Conservation (phyloP, 2,797 vertebrate genomes). For the Capromys pilorides region DNA sequence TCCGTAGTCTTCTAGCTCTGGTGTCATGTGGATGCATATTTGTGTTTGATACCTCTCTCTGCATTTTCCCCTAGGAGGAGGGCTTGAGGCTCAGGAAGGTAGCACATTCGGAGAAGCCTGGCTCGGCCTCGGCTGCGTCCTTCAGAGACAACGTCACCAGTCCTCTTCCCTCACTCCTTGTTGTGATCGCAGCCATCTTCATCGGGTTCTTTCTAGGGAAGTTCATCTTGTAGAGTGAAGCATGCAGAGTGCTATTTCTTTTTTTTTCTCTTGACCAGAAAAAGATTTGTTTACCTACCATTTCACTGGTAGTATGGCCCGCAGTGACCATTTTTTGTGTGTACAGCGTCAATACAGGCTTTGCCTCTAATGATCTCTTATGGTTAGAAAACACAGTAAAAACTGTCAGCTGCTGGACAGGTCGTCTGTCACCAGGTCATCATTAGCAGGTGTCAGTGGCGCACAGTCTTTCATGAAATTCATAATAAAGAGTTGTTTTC, state of each 20-base stretch:
- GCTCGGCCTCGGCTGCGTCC: slow-evolving; percentile 88
- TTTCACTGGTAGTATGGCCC: slow-evolving; percentile 94
- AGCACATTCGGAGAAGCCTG: slow-evolving; percentile 92
- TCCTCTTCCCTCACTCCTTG: slow-evolving; percentile 97
- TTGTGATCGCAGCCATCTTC: slow-evolving; percentile 99
- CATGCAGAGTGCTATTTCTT: slow-evolving; percentile 90
- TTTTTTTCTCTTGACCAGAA: slow-evolving; percentile 84
- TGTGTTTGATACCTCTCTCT: slow-evolving; percentile 55
- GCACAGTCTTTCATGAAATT: slow-evolving; percentile 88
- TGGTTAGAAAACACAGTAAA: slow-evolving; percentile 90
- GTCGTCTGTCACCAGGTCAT: slow-evolving; percentile 88
- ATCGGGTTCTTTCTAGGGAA: slow-evolving; percentile 99
- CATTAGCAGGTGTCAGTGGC: slow-evolving; percentile 89
- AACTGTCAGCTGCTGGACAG: slow-evolving; percentile 88
- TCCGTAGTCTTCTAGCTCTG: not conserved
- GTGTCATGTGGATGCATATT: not conserved
- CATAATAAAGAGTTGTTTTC: slow-evolving; percentile 89
- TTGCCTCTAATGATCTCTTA: slow-evolving; percentile 91
- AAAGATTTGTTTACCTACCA: slow-evolving; percentile 95
- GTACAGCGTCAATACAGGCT: slow-evolving; percentile 93
- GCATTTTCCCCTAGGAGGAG: slow-evolving; percentile 90
- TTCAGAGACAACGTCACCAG: slow-evolving; percentile 92
- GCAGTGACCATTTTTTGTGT: slow-evolving; percentile 89
- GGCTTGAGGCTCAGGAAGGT: slow-evolving; percentile 94
- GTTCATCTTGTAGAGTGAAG: slow-evolving; percentile 98